A percentile compares a stretch with the other conserved stretches of the same genome.
phyloP scores from a whole-genome alignment of 2,797 vertebrate species.

The Corythornis leucogaster region DNA sequence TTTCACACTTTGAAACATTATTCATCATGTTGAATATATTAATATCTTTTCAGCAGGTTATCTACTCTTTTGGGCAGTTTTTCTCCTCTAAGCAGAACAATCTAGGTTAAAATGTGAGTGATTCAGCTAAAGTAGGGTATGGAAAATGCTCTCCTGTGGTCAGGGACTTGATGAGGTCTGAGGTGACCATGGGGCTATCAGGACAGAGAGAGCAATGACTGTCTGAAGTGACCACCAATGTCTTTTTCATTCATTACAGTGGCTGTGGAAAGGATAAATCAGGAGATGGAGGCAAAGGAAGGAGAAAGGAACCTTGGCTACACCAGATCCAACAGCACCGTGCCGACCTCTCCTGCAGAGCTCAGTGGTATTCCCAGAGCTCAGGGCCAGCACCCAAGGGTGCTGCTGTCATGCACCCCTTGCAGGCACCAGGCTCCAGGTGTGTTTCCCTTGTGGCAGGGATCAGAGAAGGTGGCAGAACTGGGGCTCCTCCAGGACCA shows the following conservation, averaged over 20 bases:
- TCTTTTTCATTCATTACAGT: neutral
- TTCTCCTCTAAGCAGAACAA: neutral
- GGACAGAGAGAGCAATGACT: neutral
- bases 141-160: neutral
- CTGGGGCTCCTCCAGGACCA: neutral
- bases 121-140: neutral
- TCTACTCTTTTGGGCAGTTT: neutral
- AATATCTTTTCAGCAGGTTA: too few relatives aligned
- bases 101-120: accelerated
- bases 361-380: neutral
- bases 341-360: accelerated
- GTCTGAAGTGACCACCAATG: neutral
- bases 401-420: accelerated
- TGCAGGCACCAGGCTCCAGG: neutral
- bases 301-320: neutral
- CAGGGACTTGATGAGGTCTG: neutral
- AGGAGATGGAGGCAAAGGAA: neutral
- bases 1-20: neutral
- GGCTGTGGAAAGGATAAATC: neutral
- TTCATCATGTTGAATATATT: neutral
- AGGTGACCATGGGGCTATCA: neutral
- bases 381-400: neutral
- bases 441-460: neutral
- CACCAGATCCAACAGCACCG: accelerated
- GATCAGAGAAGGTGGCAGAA: accelerated